These are phyloP conservation scores for Coregonus sp. DNA, from an alignment of 2,797 vertebrate species.

Conservation along the genomic window DNA sequence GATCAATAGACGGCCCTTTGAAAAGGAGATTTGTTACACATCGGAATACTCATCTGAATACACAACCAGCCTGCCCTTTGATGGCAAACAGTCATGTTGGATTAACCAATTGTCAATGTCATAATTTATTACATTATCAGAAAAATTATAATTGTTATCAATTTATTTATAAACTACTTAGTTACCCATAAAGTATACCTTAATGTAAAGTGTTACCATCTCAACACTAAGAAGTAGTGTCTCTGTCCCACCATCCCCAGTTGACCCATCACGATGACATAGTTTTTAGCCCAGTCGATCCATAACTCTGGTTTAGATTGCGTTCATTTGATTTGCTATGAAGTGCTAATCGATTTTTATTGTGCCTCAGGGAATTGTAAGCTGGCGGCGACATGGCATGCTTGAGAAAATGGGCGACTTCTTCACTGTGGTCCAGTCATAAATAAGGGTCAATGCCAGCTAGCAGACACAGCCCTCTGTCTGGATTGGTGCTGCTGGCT, in stretches of 20 bases:
- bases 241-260: neutral
- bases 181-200: neutral
- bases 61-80: conserved; percentile 59
- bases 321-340: conserved; percentile 66
- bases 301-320: conserved; percentile 53
- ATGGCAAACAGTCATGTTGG: conserved; percentile 53
- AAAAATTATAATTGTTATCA: neutral
- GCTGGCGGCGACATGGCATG: conserved; percentile 54
- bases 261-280: neutral
- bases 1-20: conserved; percentile 74
- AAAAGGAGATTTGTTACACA: conserved; percentile 68
- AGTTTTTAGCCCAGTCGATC: conserved; percentile 46
- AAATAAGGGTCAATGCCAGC: conserved; percentile 70
- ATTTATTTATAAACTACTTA: neutral
- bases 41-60: conserved; percentile 50
- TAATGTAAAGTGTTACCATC: neutral
- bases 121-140: conserved; percentile 20
- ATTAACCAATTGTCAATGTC: conserved; percentile 45
- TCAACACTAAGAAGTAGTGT: neutral
- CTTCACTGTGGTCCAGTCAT: conserved; percentile 56
- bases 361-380: conserved; percentile 60
- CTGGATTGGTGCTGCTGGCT: conserved; percentile 67
- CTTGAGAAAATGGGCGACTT: conserved; percentile 63
- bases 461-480: conserved; percentile 73
- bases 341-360: conserved; percentile 77